Evolutionary conservation across 2,888 invertebrate genomes (phyloP), one percentile per base, ranked within the genome.

Genomic region (Hirtodrosophila histrioides): DNA sequence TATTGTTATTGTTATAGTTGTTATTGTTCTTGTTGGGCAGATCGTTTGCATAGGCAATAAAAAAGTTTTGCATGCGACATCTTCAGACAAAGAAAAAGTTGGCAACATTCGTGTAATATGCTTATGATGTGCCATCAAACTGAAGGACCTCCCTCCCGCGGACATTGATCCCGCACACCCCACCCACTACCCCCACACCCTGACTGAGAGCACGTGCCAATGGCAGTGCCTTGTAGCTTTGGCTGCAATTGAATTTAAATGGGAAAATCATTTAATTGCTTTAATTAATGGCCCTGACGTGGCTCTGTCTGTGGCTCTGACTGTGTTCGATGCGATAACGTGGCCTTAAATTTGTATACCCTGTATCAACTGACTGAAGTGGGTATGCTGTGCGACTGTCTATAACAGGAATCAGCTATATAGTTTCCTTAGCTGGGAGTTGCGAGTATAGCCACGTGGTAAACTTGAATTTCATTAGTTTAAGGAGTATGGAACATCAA

Each of bases 191-290:
- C n/a, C 3, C 2, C 10, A 7, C 9, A 12, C 40, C 23, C 39
- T 53, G 48, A 31, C 36, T 12, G 12, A 45, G 31, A 17, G 48
- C 56, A 69, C 69, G 75, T 71, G 75, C 45, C 57, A 40, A 27
- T 44, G 43, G 12, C 41, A 31, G 17, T 31, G 36, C 48, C 40
- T 46, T 57, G 50, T 27, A 48, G 50, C 39, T 40, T 45, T 3
- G 37, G 56, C 61, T 54, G 82, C 50, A 81, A 79, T 83, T 76
- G 86, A 86, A 81, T 83, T 81, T 68, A 68, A 86, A 83, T 86
- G 62, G 54, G 56, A 77, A 77, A 77, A 66, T 67, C 66, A 69
- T 80, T 71, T 77, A 84, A 81, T 84, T 80, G 74, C 85, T 65
- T 86, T 86, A 84, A 86, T 86, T 86, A 81, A 86, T 81, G 64